phyloP scores from a whole-genome alignment of 2,797 vertebrate genomes.

The Spinus pinus region DNA sequence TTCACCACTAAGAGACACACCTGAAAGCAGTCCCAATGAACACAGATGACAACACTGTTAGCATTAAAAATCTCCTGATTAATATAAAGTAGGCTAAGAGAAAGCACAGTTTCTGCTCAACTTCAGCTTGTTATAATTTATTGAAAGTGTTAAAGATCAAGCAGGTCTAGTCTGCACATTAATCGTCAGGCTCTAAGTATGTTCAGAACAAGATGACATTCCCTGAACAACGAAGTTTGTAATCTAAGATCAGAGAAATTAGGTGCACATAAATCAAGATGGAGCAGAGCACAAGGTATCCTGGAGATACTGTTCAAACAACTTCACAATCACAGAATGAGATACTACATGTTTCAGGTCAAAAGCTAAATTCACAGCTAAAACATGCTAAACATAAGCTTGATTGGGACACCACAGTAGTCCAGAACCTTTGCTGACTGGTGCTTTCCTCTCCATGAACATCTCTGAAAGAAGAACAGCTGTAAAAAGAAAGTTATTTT shows the following conservation, averaged over 20 bases:
- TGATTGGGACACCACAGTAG: background rate
- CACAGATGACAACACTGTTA: background rate
- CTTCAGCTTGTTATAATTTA: background rate
- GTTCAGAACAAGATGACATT: constrained; percentile 32
- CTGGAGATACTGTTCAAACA: background rate
- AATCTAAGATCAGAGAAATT: constrained; percentile 42
- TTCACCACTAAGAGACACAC: background rate
- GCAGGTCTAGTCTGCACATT: background rate
- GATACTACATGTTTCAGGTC: background rate
- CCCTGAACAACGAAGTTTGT: constrained; percentile 12
- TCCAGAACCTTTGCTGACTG: background rate
- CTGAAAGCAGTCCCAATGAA: background rate
- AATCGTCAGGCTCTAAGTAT: background rate
- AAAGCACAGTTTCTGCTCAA: background rate
- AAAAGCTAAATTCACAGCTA: background rate
- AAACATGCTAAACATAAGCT: background rate
- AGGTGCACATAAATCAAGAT: background rate
- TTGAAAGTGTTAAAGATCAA: background rate
- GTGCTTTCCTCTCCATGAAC: background rate
- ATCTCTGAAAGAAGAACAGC: background rate
- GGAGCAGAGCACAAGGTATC: background rate
- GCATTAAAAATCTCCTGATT: background rate
- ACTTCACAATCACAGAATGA: background rate
- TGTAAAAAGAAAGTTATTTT: background rate
- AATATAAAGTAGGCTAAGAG: background rate